Evolutionary conservation across 2,888 invertebrate species (phyloP).

Genomic region (Scaptodrosophila latifasciaeformis): DNA sequence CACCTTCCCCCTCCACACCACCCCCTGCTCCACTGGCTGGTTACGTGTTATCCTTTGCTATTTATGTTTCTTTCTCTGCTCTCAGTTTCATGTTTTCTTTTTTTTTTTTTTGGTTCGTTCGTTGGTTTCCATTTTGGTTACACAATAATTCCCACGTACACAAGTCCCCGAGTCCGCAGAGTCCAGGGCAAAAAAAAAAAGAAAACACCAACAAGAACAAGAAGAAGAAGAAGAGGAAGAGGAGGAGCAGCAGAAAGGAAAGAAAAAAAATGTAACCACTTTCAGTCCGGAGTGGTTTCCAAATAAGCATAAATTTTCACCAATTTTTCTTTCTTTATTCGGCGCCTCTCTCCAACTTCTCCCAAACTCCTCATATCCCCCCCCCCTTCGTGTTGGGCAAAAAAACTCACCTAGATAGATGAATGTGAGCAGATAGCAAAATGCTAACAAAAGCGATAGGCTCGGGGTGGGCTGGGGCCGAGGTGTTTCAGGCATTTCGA

Average conservation of each 20-base stretch:
- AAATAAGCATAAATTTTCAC: constrained; percentile 52
- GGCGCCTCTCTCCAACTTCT: constrained; percentile 8
- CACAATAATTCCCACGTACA: constrained; percentile 62
- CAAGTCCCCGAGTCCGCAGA: too few relatives aligned
- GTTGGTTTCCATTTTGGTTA: constrained; percentile 47
- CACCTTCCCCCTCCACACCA: neutral
- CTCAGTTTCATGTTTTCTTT: neutral
- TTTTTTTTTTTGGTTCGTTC: neutral
- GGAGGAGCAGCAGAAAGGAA: too few relatives aligned
- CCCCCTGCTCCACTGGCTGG: neutral
- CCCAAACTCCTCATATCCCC: constrained; percentile 2
- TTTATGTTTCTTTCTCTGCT: neutral
- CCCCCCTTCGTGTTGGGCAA: neutral
- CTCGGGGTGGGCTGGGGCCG: too few relatives aligned
- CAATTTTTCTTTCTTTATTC: constrained; percentile 49
- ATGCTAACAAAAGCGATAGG: too few relatives aligned
- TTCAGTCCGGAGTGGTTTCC: neutral
- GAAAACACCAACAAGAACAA: too few relatives aligned
- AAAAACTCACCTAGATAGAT: constrained; percentile 32
- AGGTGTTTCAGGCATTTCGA: too few relatives aligned
- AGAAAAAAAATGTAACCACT: too few relatives aligned
- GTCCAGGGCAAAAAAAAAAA: too few relatives aligned
- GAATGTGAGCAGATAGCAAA: neutral
- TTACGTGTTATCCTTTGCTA: constrained; percentile 52
- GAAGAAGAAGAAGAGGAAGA: too few relatives aligned